Conservation (phyloP, 92 coral and sea anemone species). For the Epizoanthus ramosus region DNA sequence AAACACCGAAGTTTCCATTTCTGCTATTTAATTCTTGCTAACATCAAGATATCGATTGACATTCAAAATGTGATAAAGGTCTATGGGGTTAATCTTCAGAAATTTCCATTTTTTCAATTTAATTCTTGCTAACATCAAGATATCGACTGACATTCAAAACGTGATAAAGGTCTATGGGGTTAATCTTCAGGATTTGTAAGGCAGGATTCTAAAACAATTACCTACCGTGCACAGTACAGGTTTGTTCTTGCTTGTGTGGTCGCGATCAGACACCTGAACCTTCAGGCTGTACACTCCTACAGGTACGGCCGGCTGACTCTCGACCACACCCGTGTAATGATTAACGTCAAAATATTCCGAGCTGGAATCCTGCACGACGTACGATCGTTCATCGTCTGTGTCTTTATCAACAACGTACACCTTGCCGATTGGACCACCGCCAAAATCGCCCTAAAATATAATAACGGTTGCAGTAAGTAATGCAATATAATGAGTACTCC, state of each 20-base stretch:
- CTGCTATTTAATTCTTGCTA: too few species aligned
- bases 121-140: too few species aligned
- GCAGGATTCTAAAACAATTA: too few species aligned
- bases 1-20: too few species aligned
- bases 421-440: constrained; percentile 80
- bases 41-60: too few species aligned
- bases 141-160: too few species aligned
- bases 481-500: too few species aligned
- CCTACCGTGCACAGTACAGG: constrained; percentile 73
- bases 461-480: not conserved
- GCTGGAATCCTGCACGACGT: constrained; percentile 57
- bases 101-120: too few species aligned
- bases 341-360: constrained; percentile 69
- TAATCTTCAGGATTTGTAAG: too few species aligned
- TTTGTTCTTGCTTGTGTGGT: constrained; percentile 54
- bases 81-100: too few species aligned
- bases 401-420: constrained; percentile 90
- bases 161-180: too few species aligned
- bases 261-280: constrained; percentile 75
- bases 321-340: constrained; percentile 72
- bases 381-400: constrained; percentile 81
- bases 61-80: too few species aligned
- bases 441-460: constrained; percentile 63
- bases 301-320: constrained; percentile 70
- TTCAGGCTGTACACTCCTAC: constrained; percentile 61